Conservation (phyloP, 1,140 invertebrate species). For the Drosophila repletoides region DNA sequence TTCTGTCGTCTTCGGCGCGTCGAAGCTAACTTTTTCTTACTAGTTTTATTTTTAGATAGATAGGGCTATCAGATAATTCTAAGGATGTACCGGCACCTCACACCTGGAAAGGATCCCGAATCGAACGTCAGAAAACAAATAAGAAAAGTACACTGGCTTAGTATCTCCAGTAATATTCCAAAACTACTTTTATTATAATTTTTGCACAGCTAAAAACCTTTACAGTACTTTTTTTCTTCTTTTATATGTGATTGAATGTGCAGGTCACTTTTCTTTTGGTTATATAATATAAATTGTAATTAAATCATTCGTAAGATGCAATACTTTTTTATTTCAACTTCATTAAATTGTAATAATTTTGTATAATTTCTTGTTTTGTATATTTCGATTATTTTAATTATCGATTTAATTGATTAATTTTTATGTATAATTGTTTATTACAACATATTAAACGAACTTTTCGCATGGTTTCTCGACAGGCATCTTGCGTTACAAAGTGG, state of each 20-base stretch:
- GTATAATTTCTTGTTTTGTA: slow-evolving; percentile 4
- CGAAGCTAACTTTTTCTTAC: no score
- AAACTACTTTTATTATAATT: no score
- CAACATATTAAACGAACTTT: not conserved
- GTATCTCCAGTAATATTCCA: no score
- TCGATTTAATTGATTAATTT: slow-evolving; percentile 1
- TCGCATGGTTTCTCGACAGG: slow-evolving; percentile 31
- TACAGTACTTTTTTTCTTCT: no score
- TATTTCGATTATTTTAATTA: slow-evolving; percentile 3
- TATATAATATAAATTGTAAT: no score
- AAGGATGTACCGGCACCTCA: no score
- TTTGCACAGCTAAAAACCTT: no score
- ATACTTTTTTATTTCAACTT: slow-evolving; percentile 1
- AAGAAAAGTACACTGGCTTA: no score
- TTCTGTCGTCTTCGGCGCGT: no score
- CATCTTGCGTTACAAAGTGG: slow-evolving; percentile 98
- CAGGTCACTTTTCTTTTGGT: not conserved
- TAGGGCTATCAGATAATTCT: not conserved
- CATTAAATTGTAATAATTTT: not conserved
- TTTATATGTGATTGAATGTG: no score
- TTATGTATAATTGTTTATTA: not conserved
- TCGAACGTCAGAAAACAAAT: no score
- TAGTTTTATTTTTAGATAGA: not conserved
- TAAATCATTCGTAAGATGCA: slow-evolving; percentile 3
- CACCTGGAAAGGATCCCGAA: no score